phyloP scores from a whole-genome alignment of 2,113 vertebrate genomes.

The Microcebus lehilahytsara region DNA sequence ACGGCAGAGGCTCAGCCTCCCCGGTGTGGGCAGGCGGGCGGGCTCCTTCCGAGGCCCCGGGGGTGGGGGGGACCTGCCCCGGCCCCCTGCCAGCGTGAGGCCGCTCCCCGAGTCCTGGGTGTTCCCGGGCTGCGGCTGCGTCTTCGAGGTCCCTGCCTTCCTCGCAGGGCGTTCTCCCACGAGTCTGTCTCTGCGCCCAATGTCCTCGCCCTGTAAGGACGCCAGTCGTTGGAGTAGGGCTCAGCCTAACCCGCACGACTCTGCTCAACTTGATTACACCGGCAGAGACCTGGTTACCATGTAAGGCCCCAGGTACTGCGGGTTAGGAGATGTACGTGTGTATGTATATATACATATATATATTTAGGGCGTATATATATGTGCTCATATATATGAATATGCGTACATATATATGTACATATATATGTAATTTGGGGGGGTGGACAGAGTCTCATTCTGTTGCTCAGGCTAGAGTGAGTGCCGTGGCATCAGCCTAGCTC shows the following conservation, averaged over 20 bases:
- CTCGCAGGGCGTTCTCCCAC: accelerated
- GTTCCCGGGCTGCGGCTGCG: background rate
- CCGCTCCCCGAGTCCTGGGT: background rate
- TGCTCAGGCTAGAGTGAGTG: too few species aligned
- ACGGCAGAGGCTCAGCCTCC: background rate
- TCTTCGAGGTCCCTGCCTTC: background rate
- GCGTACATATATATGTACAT: too few species aligned
- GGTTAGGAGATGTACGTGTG: background rate
- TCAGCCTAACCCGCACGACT: background rate
- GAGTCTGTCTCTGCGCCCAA: background rate
- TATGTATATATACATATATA: too few species aligned
- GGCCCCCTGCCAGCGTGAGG: too few species aligned
- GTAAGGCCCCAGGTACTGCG: background rate
- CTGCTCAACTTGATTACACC: background rate
- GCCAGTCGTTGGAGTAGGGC: background rate
- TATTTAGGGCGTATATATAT: too few species aligned
- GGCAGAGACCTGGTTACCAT: too few species aligned
- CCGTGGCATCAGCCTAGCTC: too few species aligned
- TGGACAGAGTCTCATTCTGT: too few species aligned
- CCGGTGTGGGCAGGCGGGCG: too few species aligned
- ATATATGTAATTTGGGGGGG: too few species aligned
- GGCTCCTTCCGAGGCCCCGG: accelerated
- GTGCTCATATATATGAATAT: too few species aligned
- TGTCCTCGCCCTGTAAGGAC: background rate
- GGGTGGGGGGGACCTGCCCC: too few species aligned